Evolutionary conservation across 2,888 invertebrate genomes (phyloP), one percentile per base, ranked within the genome.

Genomic region (Blastobasis lacticolella): DNA sequence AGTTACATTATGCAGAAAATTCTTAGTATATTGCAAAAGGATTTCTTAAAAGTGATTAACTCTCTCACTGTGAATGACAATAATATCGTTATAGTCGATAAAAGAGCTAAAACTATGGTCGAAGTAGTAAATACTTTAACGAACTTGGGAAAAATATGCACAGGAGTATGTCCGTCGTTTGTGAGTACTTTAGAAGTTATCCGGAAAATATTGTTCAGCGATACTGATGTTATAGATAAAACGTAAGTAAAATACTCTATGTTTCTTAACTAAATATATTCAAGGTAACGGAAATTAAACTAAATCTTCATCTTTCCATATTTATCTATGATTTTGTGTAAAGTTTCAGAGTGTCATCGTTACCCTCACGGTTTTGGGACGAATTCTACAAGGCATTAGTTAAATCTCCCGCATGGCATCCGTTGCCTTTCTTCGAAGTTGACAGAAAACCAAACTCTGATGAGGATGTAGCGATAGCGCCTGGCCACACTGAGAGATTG

Each of bases 1-100:
- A 83, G 89, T 9, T 90, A 90, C 53, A 67, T 90, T 6, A 71
- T 90, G 45, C 74, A 84, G 53, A 74, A 86, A 59, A 65, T 89
- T 36, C 59, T 85, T 6, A 66, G 63, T 51, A 54, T 81, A 37
- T 49, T 84, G 38, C 72, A 78, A 56, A 63, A 56, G 7, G 58
- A 67, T 46, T 64, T 84, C 23, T 23, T 23, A 23, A 3, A 23
- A 23, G 23, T 23, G 3, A 23, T 23, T 2, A 23, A 23, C 23
- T 23, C 23, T 23, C 23, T 23, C 23, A 41, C n/a, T 41, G 2
- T 4, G 1, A 23, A 23, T 23, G 23, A 23, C 23, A 23, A 23
- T 23, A 23, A 23, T 23, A 23, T 23, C 23, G 23, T 23, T 23
- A 3, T 23, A 23, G 23, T 23, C 23, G 23, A 23, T 23, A 1